These are phyloP conservation scores for Neodontobutis hainanensis DNA, from an alignment of 2,113 vertebrate species.

Conservation along the genomic window DNA sequence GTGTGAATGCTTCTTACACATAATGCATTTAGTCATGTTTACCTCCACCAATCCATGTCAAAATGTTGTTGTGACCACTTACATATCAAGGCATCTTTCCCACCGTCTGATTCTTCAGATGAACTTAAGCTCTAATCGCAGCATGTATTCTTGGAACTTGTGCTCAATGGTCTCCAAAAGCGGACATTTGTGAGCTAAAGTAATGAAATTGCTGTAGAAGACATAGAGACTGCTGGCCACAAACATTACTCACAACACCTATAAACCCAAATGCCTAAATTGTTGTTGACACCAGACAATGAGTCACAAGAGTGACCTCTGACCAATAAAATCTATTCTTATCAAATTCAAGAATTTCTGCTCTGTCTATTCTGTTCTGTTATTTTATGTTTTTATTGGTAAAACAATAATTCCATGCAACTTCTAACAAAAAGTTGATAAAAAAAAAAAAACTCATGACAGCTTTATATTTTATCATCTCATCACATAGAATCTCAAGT, in stretches of 20 bases:
- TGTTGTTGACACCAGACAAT: no score
- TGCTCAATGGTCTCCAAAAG: background rate
- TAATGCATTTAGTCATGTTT: background rate
- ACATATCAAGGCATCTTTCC: background rate
- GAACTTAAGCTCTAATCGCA: background rate
- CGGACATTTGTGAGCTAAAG: background rate
- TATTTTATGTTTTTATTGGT: no score
- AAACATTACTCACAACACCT: background rate
- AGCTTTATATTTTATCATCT: no score
- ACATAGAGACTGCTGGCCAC: background rate
- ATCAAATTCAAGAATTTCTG: no score
- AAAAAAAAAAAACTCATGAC: no score
- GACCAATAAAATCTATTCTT: no score
- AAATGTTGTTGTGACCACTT: background rate
- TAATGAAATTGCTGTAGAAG: background rate
- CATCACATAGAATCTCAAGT: no score
- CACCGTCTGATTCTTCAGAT: background rate
- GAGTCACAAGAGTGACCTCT: no score
- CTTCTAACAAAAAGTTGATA: no score
- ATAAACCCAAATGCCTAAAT: no score
- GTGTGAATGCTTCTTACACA: background rate
- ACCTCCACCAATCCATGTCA: background rate
- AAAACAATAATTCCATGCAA: no score
- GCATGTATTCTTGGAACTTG: background rate
- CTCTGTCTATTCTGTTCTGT: no score